Percentiles rank a stretch among this genome's conserved stretches.
phyloP scores from a whole-genome alignment of 2,888 invertebrate genomes.

The Lasioglossum pauxillum region DNA sequence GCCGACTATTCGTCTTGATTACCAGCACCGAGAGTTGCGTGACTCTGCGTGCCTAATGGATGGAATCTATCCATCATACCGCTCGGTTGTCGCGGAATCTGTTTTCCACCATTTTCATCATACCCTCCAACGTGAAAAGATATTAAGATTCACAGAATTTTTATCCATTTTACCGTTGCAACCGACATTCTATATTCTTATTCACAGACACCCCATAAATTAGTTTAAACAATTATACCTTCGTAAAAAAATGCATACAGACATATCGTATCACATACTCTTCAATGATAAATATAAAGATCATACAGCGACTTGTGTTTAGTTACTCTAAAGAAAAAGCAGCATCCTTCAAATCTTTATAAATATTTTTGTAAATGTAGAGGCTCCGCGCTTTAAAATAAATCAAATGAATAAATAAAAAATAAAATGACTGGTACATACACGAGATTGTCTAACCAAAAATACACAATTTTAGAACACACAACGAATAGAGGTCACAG shows the following conservation, averaged over 20 bases:
- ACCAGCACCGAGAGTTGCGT: neutral
- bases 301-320: too few relatives aligned
- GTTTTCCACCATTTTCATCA: neutral
- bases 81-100: neutral
- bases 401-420: neutral
- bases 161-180: neutral
- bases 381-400: too few relatives aligned
- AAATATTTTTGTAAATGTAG: too few relatives aligned
- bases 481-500: too few relatives aligned
- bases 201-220: neutral
- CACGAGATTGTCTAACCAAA: neutral
- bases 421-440: neutral
- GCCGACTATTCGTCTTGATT: constrained; percentile 6
- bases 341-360: neutral
- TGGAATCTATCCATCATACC: constrained; percentile 1
- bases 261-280: neutral
- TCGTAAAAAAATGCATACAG: neutral
- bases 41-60: constrained; percentile 14
- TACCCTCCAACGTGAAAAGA: neutral
- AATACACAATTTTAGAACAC: neutral
- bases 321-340: too few relatives aligned
- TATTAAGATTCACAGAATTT: neutral
- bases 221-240: neutral
- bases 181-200: neutral
- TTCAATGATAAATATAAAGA: neutral